Base-by-base conservation (phyloP, 2,113 vertebrate species). In the Hypocryptadius cinnamomeus region DNA sequence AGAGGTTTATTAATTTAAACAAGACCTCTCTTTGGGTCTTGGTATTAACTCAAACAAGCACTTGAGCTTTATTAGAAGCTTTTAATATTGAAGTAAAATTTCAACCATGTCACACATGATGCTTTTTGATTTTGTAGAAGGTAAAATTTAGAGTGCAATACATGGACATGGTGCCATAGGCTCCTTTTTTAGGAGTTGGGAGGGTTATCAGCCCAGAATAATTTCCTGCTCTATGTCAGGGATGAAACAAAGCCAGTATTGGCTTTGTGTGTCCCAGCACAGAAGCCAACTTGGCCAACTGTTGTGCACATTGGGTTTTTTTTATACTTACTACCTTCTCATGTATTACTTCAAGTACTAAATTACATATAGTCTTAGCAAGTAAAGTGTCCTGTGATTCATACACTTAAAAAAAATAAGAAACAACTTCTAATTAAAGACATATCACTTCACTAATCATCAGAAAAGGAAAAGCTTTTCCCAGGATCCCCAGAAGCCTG, bases 221-320 rank as follows among this genome's bases (percentile, higher is more conserved):
- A 72, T 30, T 53, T 86, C 33, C 15, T 10, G 10, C 64, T 21
- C 47, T 48, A 6, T 47, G 31, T 48, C 13, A 69, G 40, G 37
- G 31, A 35, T 22, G 33, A 70, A 73, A 48, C 25, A 33, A 87
- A 91, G 65, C 30, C 78, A 91, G 54, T 24, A 78, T 17, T 31
- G n/a, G n/a, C n/a, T n/a, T n/a, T n/a, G n/a, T n/a, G 45, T 6
- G 9, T 51, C 16, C 44, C 44, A 56, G 19, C 18, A 50, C 54
- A 56, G 20, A 48, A 70, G 31, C 51, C 15, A 73, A 61, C 31
- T 4, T 40, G 59, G 54, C 31, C 45, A 85, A 35, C 10, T 78
- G 50, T 44, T 70, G n/a, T 17, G 25, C 15, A 28, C 2, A 0
- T 7, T 31, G 31, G 21, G 15, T 0, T 9, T 22, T 47, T 64